These are phyloP conservation scores for Archocentrus centrarchus DNA, from an alignment of 2,113 vertebrate genomes.

Conservation along the genomic window DNA sequence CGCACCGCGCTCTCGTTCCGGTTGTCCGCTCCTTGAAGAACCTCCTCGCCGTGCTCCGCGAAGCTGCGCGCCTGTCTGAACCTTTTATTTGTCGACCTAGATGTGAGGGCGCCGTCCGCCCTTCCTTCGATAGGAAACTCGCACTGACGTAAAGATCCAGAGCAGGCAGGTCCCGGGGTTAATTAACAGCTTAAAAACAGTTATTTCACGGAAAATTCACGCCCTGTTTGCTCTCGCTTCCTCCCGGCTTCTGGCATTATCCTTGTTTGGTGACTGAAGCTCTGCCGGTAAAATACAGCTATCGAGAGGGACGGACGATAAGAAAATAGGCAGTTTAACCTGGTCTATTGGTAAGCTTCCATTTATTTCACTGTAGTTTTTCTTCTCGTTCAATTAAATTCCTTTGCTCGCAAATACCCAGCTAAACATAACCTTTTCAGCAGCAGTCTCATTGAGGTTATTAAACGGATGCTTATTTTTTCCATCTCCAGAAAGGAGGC, in stretches of 20 bases:
- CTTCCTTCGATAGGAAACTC: conserved; percentile 44
- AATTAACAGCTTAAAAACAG: not conserved
- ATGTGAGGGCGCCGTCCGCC: conserved; percentile 6
- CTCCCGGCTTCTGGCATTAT: accelerated
- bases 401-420: not conserved
- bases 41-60: not conserved
- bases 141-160: conserved; percentile 44
- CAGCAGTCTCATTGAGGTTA: not conserved
- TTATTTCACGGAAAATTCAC: not conserved
- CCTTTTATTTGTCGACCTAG: conserved; percentile 18
- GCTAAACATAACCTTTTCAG: not conserved
- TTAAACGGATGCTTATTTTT: not conserved
- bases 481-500: not conserved
- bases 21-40: not conserved
- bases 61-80: not conserved
- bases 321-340: not conserved
- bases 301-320: not conserved
- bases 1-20: not conserved
- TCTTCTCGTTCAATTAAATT: not conserved
- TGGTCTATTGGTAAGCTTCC: conserved; percentile 23
- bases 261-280: not conserved
- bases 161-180: not conserved
- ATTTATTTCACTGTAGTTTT: not conserved
- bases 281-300: not conserved
- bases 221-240: not conserved